Base-by-base conservation (phyloP, 2,797 vertebrate genomes). In the Eulemur mongoz region DNA sequence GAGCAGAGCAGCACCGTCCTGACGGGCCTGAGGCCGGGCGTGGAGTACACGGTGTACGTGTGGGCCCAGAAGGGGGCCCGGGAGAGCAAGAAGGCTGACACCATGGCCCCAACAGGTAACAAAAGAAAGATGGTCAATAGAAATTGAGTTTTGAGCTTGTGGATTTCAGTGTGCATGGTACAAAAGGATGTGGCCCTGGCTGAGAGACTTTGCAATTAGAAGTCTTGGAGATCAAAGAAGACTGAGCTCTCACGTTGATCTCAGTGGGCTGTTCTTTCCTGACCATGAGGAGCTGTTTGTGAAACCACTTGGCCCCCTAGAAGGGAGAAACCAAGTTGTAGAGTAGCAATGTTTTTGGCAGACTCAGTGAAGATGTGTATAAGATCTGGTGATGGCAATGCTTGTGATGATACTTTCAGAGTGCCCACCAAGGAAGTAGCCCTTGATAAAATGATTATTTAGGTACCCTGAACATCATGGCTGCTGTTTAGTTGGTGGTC, bases 91-190 rank as follows among this genome's bases (percentile, higher is more conserved):
- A 99, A 98, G 98, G 98, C 95, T 4, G 95, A 98, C 30, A 98
- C 98, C 22, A 97, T 97, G 96, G 98, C 98, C 22, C 98, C 98
- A 30, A 99, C 99, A 98, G 99, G 99, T 99, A 90, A 91, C 32
- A 15, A 23, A 38, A 65, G 70, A 80, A 38, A 88, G 48, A 18
- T 14, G 40, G 67, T 38, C 65, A 5, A 2, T 50, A 57, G 40
- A n/a, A 84, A 69, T 18, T 59, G 72, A 50, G 27, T 50, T 84
- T 54, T 70, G 48, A 96, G n/a, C 20, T 9, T 32, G 12, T 45
- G 38, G 25, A 7, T 89, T n/a, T 80, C 48, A 20, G 4, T 67
- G 27, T 65, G 1, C 12, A 0, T 45, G 43, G 35, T 69, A 27
- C 25, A 35, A n/a, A 27, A 87, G n/a, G n/a, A 17, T 40, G 30